Conservation (phyloP, 1,140 invertebrate genomes). For the Andrena cerasifolii region DNA sequence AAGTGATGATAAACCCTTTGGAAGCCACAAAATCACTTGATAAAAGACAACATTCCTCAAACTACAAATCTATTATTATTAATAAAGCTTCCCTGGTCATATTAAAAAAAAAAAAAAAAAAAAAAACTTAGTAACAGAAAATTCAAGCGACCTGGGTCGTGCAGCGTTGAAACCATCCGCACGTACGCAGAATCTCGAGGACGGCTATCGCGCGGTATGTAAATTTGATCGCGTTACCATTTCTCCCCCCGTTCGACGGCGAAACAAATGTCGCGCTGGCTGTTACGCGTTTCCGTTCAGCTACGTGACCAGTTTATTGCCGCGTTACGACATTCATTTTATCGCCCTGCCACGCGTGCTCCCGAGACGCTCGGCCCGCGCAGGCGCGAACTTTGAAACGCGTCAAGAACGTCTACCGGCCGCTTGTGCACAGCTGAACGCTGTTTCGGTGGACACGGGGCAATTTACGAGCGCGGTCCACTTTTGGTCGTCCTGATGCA, state of each 20-base stretch:
- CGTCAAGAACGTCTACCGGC: neutral
- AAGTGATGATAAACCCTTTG: no score
- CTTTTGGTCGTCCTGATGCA: no score
- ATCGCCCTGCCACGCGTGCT: conserved; percentile 43
- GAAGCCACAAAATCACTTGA: no score
- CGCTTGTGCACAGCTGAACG: neutral
- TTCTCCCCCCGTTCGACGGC: conserved; percentile 24
- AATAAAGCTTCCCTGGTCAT: no score
- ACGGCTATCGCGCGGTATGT: conserved; percentile 40
- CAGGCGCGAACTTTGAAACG: neutral
- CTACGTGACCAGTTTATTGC: conserved; percentile 55
- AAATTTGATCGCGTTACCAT: conserved; percentile 54
- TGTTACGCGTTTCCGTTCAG: conserved; percentile 49
- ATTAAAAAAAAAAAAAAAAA: no score
- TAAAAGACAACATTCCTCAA: no score
- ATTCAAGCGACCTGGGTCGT: neutral
- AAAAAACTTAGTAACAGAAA: no score
- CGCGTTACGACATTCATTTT: conserved; percentile 56
- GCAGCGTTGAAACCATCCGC: neutral
- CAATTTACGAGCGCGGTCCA: no score
- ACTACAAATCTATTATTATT: no score
- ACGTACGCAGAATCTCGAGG: conserved; percentile 27
- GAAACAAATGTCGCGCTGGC: conserved; percentile 57
- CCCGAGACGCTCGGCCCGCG: neutral
- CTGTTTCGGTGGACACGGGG: neutral